phyloP scores from a whole-genome alignment of 2,888 invertebrate species.

The Plebejus anna region DNA sequence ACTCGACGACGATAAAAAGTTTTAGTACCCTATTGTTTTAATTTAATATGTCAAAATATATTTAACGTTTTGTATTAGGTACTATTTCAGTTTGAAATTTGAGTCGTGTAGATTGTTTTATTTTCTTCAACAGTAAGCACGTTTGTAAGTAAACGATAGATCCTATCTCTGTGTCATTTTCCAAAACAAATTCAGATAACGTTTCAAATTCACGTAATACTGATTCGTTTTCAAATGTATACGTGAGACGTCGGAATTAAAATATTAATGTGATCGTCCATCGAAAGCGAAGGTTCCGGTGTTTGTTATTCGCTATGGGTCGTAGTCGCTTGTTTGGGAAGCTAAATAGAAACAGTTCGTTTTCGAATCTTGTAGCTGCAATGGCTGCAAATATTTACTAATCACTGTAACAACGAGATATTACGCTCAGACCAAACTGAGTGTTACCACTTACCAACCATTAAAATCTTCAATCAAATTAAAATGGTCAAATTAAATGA shows the following conservation, averaged over 20 bases:
- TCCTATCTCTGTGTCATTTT: not conserved
- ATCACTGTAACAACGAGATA: not conserved
- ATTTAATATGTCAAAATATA: not conserved
- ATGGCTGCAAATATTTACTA: not conserved
- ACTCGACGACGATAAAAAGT: not conserved
- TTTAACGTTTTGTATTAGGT: not conserved
- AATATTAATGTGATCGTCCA: conserved; percentile 55
- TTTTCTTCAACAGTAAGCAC: not conserved
- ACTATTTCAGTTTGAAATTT: conserved; percentile 8
- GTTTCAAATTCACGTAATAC: conserved; percentile 15
- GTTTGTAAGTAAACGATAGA: not conserved
- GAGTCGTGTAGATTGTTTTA: not conserved
- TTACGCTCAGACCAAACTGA: no score
- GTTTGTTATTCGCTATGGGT: conserved; percentile 67
- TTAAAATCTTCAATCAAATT: not conserved
- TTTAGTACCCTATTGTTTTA: conserved; percentile 4
- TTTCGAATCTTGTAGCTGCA: not conserved
- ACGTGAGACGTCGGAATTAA: conserved; percentile 49
- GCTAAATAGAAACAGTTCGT: conserved; percentile 44
- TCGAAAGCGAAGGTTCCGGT: conserved; percentile 75
- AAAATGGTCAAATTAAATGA: not conserved
- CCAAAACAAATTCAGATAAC: conserved; percentile 13
- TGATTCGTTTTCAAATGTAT: conserved; percentile 46
- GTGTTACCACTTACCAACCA: not conserved
- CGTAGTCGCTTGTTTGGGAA: conserved; percentile 58